phyloP scores from a whole-genome alignment of 2,888 invertebrate genomes.

The Drosophila histrio region DNA sequence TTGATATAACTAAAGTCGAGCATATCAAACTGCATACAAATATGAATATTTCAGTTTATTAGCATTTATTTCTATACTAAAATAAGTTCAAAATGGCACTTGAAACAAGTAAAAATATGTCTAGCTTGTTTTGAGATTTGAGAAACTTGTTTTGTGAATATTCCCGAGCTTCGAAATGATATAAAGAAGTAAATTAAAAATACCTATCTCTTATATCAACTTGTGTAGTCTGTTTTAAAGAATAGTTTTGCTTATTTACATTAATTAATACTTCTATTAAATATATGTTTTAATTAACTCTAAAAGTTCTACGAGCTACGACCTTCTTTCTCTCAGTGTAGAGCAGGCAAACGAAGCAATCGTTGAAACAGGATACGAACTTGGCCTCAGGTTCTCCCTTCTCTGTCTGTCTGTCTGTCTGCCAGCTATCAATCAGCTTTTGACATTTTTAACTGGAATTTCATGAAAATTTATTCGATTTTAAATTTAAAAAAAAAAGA shows the following conservation, averaged over 20 bases:
- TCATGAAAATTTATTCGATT: conserved; percentile 80
- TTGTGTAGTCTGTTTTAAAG: too few relatives aligned
- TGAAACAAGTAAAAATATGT: neutral
- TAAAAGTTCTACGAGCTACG: too few relatives aligned
- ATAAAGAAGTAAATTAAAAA: too few relatives aligned
- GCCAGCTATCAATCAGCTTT: conserved; percentile 80
- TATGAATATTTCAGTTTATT: too few relatives aligned
- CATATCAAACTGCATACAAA: too few relatives aligned
- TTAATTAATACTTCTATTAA: too few relatives aligned
- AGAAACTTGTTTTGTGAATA: too few relatives aligned
- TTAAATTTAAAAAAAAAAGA: conserved; percentile 68
- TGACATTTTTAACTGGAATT: conserved; percentile 82
- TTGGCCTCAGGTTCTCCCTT: conserved; percentile 36
- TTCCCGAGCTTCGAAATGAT: too few relatives aligned
- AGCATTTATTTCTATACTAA: too few relatives aligned
- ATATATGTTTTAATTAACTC: too few relatives aligned
- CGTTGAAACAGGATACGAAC: conserved; percentile 70
- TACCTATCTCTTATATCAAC: too few relatives aligned
- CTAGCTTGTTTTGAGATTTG: neutral
- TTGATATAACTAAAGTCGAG: neutral
- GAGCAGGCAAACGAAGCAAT: neutral
- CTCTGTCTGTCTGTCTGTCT: conserved; percentile 48
- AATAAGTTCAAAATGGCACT: neutral
- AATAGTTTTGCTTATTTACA: too few relatives aligned
- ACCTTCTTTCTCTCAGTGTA: neutral